Evolutionary conservation across 2,797 vertebrate genomes (phyloP), one percentile per base, ranked within the genome.

Genomic region (Pseudopleuronectes americanus): DNA sequence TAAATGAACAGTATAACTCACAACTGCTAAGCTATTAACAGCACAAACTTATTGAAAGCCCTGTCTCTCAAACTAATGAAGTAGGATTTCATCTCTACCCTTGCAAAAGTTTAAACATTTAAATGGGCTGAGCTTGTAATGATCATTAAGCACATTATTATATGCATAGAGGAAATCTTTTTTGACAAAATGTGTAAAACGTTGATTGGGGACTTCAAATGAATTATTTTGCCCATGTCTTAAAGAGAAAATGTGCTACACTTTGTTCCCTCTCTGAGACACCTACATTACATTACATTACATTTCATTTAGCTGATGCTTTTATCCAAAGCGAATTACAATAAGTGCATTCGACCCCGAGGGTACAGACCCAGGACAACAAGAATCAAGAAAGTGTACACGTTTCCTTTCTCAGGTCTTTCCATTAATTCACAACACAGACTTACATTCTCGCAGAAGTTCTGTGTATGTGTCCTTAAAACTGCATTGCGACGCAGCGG

Each of bases 191-290:
- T 55, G 4, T 4, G 22, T 33, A 52, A 51, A 52, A 6, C 53
- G 24, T 31, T 4, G 48, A 48, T 51, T 33, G 57, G 43, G 19
- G 31, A 31, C 21, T 21, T 21, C 53, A 62, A 33, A 14, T 10
- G 6, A 26, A 24, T 43, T 36, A 62, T 69, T 66, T 33, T 21
- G 14, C 21, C 56, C 63, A 52, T 51, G 31, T 41, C 51, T 38
- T 45, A 23, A 10, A 55, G 26, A 64, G 33, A 17, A 56, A 68
- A 64, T 21, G 21, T 64, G 71, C 38, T 16, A 67, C 57, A 74
- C n/a, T 8, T 68, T 63, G 45, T 62, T 33, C 24, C 13, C 5
- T 59, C n/a, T 21, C 52, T 26, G 19, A 45, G 26, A 67, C 33
- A 58, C 12, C 31, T 17, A 43, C n/a, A n/a, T n/a, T n/a, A n/a